Percentiles rank a stretch among this genome's conserved stretches.
Conservation (phyloP, 2,888 invertebrate genomes). For the Anorthoa munda region DNA sequence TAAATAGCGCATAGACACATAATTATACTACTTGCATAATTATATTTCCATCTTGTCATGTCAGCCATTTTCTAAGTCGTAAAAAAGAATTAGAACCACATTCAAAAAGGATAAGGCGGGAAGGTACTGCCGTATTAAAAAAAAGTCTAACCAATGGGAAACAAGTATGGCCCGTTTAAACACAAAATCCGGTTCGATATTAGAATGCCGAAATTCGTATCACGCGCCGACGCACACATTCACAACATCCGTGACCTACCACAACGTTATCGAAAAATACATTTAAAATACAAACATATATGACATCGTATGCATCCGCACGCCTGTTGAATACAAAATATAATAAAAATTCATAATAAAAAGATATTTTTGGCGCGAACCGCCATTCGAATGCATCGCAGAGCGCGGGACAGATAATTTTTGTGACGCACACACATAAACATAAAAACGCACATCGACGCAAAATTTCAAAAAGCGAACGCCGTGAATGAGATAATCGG, state of each 20-base stretch:
- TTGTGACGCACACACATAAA: constrained; percentile 81
- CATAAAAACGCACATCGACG: constrained; percentile 77
- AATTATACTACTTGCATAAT: constrained; percentile 18
- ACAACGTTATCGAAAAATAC: constrained; percentile 79
- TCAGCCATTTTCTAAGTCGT: constrained; percentile 18
- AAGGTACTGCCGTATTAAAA: constrained; percentile 37
- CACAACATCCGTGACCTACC: constrained; percentile 82
- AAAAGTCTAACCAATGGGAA: constrained; percentile 68
- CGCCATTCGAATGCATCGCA: constrained; percentile 81
- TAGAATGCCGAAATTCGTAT: constrained; percentile 83
- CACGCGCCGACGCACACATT: constrained; percentile 73
- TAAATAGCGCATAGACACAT: background rate
- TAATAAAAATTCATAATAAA: constrained; percentile 80
- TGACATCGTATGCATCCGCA: constrained; percentile 65
- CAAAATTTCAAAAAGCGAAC: constrained; percentile 85
- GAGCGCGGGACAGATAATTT: constrained; percentile 84
- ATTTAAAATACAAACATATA: constrained; percentile 70
- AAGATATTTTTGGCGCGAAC: constrained; percentile 80
- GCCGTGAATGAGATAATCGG: constrained; percentile 86
- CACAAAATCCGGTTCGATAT: constrained; percentile 78
- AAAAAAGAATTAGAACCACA: constrained; percentile 26
- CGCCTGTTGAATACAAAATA: constrained; percentile 75
- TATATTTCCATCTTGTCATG: constrained; percentile 6
- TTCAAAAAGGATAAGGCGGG: constrained; percentile 36
- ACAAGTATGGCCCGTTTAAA: constrained; percentile 40